phyloP scores from a whole-genome alignment of 2,113 vertebrate genomes.

The Varanus salvator region DNA sequence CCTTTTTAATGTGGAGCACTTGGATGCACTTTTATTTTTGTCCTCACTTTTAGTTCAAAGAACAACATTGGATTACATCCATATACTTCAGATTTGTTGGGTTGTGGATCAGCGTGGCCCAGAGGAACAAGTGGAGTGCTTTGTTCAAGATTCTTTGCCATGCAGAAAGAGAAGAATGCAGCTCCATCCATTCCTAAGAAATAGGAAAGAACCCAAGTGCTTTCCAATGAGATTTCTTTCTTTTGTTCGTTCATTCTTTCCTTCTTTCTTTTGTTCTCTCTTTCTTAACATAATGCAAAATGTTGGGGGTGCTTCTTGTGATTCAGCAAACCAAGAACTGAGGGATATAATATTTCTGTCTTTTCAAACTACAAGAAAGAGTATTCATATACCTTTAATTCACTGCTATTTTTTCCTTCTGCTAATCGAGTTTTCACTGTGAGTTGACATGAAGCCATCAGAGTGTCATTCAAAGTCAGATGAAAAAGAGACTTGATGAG shows the following conservation, averaged over 20 bases:
- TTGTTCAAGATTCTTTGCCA: background rate
- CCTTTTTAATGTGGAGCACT: background rate
- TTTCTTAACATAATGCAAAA: background rate
- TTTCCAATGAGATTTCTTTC: slow-evolving; percentile 2
- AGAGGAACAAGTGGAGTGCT: background rate
- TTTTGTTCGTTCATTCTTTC: background rate
- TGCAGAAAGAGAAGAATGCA: background rate
- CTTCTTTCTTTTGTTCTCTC: no score
- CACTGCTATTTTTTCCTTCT: slow-evolving; percentile 52
- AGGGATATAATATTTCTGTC: slow-evolving; percentile 32
- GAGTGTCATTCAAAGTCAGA: slow-evolving; percentile 50
- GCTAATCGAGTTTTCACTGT: slow-evolving; percentile 45
- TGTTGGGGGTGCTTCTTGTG: slow-evolving; percentile 28
- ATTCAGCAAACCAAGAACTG: slow-evolving; percentile 44
- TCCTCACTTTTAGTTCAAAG: no score
- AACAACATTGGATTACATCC: background rate
- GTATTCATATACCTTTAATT: slow-evolving; percentile 17
- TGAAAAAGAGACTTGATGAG: slow-evolving; percentile 33
- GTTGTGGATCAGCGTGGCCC: background rate
- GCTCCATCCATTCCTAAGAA: slow-evolving; percentile 37
- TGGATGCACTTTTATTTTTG: background rate
- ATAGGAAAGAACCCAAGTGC: background rate
- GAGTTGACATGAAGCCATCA: slow-evolving; percentile 50
- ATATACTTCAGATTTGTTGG: background rate
- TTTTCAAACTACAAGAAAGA: slow-evolving; percentile 48